These are phyloP conservation scores for Oncorhynchus nerka DNA, from an alignment of 2,113 vertebrate genomes.

Conservation along the genomic window DNA sequence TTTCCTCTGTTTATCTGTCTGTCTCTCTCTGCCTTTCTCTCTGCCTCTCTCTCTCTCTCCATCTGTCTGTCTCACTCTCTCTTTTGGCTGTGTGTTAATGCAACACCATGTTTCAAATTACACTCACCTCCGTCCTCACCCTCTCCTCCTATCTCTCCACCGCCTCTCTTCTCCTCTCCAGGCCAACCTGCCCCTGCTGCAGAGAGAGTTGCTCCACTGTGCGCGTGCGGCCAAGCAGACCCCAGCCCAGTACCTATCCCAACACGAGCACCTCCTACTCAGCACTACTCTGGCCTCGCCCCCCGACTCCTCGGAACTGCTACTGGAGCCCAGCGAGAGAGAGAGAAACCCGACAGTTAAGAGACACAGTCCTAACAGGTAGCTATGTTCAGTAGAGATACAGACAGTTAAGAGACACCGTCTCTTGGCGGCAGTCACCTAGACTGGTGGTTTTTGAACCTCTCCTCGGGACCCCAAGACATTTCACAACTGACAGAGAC, in stretches of 20 bases:
- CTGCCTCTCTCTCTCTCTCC: background rate
- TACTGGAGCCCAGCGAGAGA: conserved; percentile 87
- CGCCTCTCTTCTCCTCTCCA: conserved; percentile 42
- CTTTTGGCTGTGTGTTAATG: background rate
- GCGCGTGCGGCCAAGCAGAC: conserved; percentile 97
- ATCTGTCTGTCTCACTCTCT: background rate
- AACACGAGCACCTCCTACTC: conserved; percentile 95
- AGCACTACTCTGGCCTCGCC: conserved; percentile 89
- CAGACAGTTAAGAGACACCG: too few species aligned
- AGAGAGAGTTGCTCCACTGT: conserved; percentile 94
- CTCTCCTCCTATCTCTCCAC: background rate
- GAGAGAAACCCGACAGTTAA: conserved; percentile 76
- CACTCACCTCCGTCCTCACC: background rate
- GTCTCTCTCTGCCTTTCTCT: background rate
- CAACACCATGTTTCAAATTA: background rate
- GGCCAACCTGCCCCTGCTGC: conserved; percentile 95
- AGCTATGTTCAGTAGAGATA: background rate
- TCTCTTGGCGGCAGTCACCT: too few species aligned
- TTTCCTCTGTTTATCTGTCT: background rate
- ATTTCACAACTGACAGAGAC: background rate
- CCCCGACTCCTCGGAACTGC: conserved; percentile 89
- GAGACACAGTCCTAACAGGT: conserved; percentile 93
- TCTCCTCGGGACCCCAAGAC: too few species aligned
- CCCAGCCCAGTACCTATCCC: conserved; percentile 95
- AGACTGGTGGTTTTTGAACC: too few species aligned